Percentiles rank a stretch among this genome's conserved stretches.
Evolutionary conservation across 2,888 invertebrate genomes (phyloP).

Genomic region (Leptopilina myrica): DNA sequence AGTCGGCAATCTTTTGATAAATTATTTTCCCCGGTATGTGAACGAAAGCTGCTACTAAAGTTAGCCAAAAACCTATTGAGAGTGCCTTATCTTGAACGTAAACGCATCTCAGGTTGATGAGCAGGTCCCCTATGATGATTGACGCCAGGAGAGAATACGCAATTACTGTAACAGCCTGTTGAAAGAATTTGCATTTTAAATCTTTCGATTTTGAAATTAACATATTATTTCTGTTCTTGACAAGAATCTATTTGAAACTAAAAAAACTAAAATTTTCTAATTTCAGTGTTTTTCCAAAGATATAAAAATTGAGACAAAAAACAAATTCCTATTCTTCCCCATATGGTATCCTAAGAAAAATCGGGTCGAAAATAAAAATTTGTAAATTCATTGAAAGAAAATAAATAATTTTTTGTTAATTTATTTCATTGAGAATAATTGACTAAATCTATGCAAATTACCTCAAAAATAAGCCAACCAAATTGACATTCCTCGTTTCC

Average conservation of each 20-base stretch:
- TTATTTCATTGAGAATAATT: too few relatives aligned
- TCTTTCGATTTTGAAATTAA: too few relatives aligned
- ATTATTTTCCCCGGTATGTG: conserved; percentile 82
- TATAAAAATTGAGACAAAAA: too few relatives aligned
- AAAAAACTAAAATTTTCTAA: too few relatives aligned
- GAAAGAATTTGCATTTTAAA: background rate
- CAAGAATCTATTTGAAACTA: too few relatives aligned
- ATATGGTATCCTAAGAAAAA: too few relatives aligned
- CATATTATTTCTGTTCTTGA: too few relatives aligned
- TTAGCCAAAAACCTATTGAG: conserved; percentile 80
- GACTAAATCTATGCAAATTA: conserved; percentile 42
- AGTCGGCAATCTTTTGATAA: conserved; percentile 79
- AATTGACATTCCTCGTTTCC: conserved; percentile 77
- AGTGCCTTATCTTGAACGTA: conserved; percentile 81
- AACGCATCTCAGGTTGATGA: conserved; percentile 79
- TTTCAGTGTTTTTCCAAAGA: too few relatives aligned
- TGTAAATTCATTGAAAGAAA: background rate
- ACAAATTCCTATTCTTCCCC: too few relatives aligned
- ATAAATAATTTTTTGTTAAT: too few relatives aligned
- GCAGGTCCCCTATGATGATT: conserved; percentile 77
- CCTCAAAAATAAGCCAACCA: conserved; percentile 78
- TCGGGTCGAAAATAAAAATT: background rate
- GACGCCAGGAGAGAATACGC: conserved; percentile 75
- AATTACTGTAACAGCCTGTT: conserved; percentile 75
- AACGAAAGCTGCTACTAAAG: conserved; percentile 79